Conservation (phyloP, 1,140 invertebrate species). For the Holcopasites calliopsidis region DNA sequence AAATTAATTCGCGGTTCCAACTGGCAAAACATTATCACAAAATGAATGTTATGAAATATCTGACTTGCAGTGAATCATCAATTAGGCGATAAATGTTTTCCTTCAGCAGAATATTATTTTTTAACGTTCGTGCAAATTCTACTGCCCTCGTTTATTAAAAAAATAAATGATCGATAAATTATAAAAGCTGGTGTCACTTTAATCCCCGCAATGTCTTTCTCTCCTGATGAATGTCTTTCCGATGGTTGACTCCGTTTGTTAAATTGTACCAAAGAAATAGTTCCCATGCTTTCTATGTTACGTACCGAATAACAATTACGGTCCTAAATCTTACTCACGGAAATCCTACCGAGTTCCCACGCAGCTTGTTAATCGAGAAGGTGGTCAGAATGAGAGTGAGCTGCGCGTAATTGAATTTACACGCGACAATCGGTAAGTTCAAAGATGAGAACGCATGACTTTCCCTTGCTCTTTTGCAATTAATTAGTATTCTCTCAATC, state of each 20-base stretch:
- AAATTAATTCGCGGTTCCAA: background rate
- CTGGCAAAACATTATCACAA: background rate
- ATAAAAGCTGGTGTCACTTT: background rate
- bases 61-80: background rate
- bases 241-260: background rate
- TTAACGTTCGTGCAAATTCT: background rate
- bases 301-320: slow-evolving; percentile 48
- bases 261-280: background rate
- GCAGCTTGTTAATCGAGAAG: slow-evolving; percentile 37
- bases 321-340: slow-evolving; percentile 14
- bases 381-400: slow-evolving; percentile 26
- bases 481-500: background rate
- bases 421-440: slow-evolving; percentile 32
- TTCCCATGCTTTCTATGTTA: slow-evolving; percentile 67
- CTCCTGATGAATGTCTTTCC: background rate
- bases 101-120: background rate
- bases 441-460: slow-evolving; percentile 26
- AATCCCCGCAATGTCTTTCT: slow-evolving; percentile 9
- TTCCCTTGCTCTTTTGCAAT: slow-evolving; percentile 8
- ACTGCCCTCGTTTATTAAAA: background rate
- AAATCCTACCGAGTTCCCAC: slow-evolving; percentile 52
- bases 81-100: background rate
- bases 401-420: background rate
- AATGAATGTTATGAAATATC: background rate
- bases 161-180: background rate